A percentile compares a stretch with the other conserved stretches of the same genome.
Conservation (phyloP, 30 jellyfish, hydroid and myxozoan genomes). For the Pelagia noctiluca region DNA sequence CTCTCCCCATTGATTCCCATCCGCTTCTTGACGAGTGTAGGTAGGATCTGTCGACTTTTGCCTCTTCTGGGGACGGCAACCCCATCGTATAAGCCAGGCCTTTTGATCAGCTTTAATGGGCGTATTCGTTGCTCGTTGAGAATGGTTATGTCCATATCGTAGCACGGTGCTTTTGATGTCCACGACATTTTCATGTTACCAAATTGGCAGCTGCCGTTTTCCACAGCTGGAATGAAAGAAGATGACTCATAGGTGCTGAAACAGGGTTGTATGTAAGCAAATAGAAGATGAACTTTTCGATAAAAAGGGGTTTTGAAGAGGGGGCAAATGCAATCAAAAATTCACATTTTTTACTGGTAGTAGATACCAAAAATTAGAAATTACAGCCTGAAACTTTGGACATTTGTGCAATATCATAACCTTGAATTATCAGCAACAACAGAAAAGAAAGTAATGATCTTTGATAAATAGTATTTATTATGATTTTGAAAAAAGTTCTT, state of each 20-base stretch:
- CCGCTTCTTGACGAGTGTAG: constrained; percentile 34
- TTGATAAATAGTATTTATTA: too few species aligned
- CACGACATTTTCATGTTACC: constrained; percentile 63
- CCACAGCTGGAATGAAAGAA: constrained; percentile 19
- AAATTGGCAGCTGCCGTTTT: constrained; percentile 34
- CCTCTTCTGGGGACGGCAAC: neutral
- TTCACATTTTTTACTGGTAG: too few species aligned
- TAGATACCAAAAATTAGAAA: too few species aligned
- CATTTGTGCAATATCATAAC: too few species aligned
- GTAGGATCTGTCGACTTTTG: neutral
- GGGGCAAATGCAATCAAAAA: neutral
- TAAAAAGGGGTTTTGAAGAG: neutral
- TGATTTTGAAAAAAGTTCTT: too few species aligned
- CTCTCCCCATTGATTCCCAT: neutral
- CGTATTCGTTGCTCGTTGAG: constrained; percentile 40
- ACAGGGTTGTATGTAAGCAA: neutral
- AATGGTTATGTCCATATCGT: constrained; percentile 47
- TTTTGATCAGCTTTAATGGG: neutral
- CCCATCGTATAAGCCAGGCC: neutral
- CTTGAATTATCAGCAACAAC: too few species aligned
- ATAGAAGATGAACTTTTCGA: neutral
- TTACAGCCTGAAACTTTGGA: too few species aligned
- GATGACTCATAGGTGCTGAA: neutral
- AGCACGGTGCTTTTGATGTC: constrained; percentile 57
- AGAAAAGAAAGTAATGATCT: too few species aligned